Base-by-base conservation (phyloP, 2,888 invertebrate genomes). In the Germaria angustata region DNA sequence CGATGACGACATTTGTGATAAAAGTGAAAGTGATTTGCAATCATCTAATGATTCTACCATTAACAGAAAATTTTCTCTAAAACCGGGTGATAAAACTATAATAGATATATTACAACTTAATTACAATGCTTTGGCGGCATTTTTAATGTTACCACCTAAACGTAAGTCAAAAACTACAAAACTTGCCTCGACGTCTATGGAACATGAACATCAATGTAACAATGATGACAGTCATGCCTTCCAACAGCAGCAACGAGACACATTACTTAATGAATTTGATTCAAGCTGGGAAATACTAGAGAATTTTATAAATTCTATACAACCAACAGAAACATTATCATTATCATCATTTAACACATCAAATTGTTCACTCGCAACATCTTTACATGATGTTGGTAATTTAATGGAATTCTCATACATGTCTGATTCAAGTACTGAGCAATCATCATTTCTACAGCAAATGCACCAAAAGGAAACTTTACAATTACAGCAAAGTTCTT, bases 71-170 rank as follows among this genome's bases (percentile, higher is more conserved):
- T 51, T 66, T 22, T 63, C 77, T n/a, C 32, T 88, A 53, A 87
- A 86, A 51, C 86, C 86, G 66, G 87, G 88, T 17, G 89, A 89
- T 81, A 90, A 89, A 82, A 88, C 88, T 34, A 89, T 89, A 69
- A 81, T 86, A 41, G 90, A 89, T 85, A 89, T 89, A 84, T 86
- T 90, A 32, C 88, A 86, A 79, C 76, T 89, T 0, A 89, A 89
- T 85, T 88, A 87, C 71, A 89, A 90, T 85, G 87, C 89, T 0
- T 84, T 91, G 15, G 87, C 86, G 79, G 89, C 88, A 84, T 90
- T 88, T 86, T 85, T 91, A 71, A 87, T 89, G 86, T 80, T 89
- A 32, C 79, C 44, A 17, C 73, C 69, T 24, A 75, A 66, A 20
- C 51, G 36, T n/a, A 72, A 65, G 44, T 9, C n/a, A 36, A 77